Evolutionary conservation across 64 coral and sea anemone genomes (phyloP), one percentile per base, ranked within the genome.

Genomic region (Exaiptasia diaphana): DNA sequence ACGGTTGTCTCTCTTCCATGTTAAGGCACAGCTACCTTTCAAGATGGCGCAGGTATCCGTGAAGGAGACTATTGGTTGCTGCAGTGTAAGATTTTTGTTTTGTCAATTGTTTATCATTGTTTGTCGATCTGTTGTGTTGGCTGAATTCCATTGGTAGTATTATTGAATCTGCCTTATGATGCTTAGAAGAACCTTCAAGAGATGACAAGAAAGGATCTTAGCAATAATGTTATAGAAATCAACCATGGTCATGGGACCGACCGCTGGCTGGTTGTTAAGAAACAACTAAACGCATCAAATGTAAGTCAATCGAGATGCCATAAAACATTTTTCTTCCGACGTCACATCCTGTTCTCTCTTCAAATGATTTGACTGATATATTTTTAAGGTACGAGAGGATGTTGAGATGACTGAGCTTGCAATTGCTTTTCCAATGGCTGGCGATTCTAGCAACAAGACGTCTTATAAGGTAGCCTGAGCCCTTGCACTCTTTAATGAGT

Each of bases 211-310:
- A 71, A 57, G 38, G 92, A 96, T 67, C 60, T 85, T 46, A 82
- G 76, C 3, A 35, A 86, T 60, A 85, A 74, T 41, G 61, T 96
- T 39, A 80, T 96, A 55, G 81, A 96, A 4, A 60, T 96, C 33
- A 86, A 43, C 10, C 74, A 96, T 38, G 68, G 45, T 48, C 23
- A 59, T 18, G 87, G 81, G 4, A 74, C 67, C 45, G 76, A 86
- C 40, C 86, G 67, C 29, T 96, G 92, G 92, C 27, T 96, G 28
- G 81, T 96, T 0, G 42, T 96, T 9, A 96, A 96, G 40, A 96
- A 96, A 41, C 26, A 86, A 38, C 59, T 96, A 29, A 74, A 89
- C 41, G 92, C 82, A 12, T 68, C 58, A 5, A 65, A 85, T 69
- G 92, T 96, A 82, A 83, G 65, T 48, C 25, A 15, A 34, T 15